Evolutionary conservation across 1,140 invertebrate species (phyloP).

Genomic region (Probaryconus sp.): DNA sequence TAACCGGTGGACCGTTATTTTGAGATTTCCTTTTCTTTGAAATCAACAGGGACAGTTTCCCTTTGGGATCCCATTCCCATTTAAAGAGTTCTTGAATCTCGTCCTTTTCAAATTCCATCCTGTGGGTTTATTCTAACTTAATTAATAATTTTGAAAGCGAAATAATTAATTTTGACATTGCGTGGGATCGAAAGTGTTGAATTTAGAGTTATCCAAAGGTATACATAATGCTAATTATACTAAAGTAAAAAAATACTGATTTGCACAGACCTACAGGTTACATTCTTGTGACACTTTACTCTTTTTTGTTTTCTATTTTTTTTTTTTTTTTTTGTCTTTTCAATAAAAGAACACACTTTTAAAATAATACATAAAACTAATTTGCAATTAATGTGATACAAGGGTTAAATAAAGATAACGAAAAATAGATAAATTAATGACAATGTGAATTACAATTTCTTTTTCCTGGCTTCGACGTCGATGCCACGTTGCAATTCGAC

Average conservation of each 20-base stretch:
- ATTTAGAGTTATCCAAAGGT: no score
- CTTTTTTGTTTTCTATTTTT: no score
- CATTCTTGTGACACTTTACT: no score
- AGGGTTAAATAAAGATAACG: no score
- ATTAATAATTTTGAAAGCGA: slow-evolving; percentile 21
- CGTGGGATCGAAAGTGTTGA: no score
- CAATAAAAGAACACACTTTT: no score
- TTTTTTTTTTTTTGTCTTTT: no score
- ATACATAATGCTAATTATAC: no score
- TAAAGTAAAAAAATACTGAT: no score
- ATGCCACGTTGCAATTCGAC: slow-evolving; percentile 83
- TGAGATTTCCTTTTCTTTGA: slow-evolving; percentile 34
- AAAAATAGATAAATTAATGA: slow-evolving; percentile 4
- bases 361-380: no score
- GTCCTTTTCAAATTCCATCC: slow-evolving; percentile 30
- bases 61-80: slow-evolving; percentile 69
- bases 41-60: slow-evolving; percentile 23
- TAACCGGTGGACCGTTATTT: slow-evolving; percentile 1
- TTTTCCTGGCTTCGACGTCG: slow-evolving; percentile 58
- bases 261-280: no score
- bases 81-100: slow-evolving; percentile 27
- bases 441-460: slow-evolving; percentile 36
- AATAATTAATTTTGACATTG: neutral
- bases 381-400: no score
- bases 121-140: slow-evolving; percentile 11